Base-by-base conservation (phyloP, 2,113 vertebrate species). In the Platysteira castanea region DNA sequence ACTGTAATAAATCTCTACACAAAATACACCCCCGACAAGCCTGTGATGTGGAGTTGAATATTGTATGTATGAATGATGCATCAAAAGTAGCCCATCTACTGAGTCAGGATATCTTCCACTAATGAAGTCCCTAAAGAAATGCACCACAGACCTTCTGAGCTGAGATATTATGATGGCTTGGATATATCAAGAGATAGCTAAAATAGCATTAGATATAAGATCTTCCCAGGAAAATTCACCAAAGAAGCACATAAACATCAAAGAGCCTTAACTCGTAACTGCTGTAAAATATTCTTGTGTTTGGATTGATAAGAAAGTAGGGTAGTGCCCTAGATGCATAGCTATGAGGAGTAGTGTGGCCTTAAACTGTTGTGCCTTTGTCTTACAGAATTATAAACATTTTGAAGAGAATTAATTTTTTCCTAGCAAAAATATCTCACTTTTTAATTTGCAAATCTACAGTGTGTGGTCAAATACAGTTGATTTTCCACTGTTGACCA, bases 101-200 rank as follows among this genome's bases (percentile, higher is more conserved):
- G 84, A 94, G 80, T 84, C 95, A 96, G 90, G 86, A 52, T 89
- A 90, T 92, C 80, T 96, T 76, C 63, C 65, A 61, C 97, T 97
- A 97, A 97, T 97, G 95, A 97, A 96, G 96, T 97, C 97, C 97
- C 97, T n/a, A 26, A 95, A 97, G 97, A 93, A 96, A 96, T 83
- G 79, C 56, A 88, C 84, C 64, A 78, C 63, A 86, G 89, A 94
- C 81, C 89, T 94, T 87, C 83, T 46, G 54, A 92, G 90, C 84
- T 89, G 82, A 31, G 27, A 70, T 85, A 81, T 83, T 90, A 86
- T 75, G 86, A 92, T 68, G 92, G 64, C 67, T 96, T 75, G 90
- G 89, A 44, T 97, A 59, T 86, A 97, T 97, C 86, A 95, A 95
- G 95, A 90, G 89, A 91, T 93, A 93, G 77, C 90, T 88, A 74